phyloP scores from a whole-genome alignment of 2,797 vertebrate species.

The Pempheris klunzingeri region DNA sequence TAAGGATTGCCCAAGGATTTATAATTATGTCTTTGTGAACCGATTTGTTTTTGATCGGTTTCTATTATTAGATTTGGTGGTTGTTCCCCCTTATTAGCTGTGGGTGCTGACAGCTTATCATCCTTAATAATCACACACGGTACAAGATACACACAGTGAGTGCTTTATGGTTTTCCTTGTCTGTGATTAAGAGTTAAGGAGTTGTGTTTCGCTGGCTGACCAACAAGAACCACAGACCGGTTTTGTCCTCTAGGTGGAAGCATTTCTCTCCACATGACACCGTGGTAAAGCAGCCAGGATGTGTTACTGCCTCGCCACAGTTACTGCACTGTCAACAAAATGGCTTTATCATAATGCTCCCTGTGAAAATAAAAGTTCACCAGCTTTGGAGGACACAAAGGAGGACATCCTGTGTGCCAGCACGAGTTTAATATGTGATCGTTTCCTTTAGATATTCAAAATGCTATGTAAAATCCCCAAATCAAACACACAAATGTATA shows the following conservation, averaged over 20 bases:
- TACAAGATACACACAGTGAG: neutral
- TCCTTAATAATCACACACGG: neutral
- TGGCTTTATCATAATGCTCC: neutral
- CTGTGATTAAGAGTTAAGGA: neutral
- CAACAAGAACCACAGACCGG: neutral
- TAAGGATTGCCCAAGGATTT: too few species aligned
- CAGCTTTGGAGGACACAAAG: neutral
- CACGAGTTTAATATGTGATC: neutral
- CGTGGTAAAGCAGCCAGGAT: neutral
- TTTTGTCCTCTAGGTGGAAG: slow-evolving; percentile 55
- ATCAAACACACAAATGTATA: neutral
- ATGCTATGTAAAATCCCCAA: neutral
- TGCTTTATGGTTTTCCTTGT: neutral
- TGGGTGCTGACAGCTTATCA: neutral
- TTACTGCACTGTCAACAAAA: slow-evolving; percentile 4
- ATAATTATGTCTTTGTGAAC: neutral
- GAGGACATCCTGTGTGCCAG: neutral
- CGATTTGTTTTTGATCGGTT: too few species aligned
- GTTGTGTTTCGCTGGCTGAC: neutral
- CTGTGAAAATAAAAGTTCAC: neutral
- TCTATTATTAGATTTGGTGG: neutral
- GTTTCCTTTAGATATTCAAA: neutral
- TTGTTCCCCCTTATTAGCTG: neutral
- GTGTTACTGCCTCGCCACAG: neutral
- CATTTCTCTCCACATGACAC: slow-evolving; percentile 1